Evolutionary conservation across 2,113 vertebrate genomes (phyloP).

Genomic region (Bubo bubo): DNA sequence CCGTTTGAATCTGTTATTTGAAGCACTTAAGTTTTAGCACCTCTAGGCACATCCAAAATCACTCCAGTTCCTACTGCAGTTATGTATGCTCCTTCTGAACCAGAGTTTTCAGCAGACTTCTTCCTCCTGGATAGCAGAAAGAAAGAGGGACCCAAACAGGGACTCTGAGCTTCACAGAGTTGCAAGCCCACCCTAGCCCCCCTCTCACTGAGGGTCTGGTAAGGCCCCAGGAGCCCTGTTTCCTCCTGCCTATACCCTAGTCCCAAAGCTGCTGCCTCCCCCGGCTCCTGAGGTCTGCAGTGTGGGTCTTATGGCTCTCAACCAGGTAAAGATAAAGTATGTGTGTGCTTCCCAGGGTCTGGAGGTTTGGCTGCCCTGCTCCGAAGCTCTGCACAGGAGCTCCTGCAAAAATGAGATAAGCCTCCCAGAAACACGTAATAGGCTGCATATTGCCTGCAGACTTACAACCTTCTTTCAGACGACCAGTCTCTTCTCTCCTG

Average conservation of each 20-base stretch:
- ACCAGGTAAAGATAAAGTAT: not conserved
- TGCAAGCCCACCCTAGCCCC: not conserved
- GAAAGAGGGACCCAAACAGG: not conserved
- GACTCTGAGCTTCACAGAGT: not conserved
- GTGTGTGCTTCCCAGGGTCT: not conserved
- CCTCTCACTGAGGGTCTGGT: not conserved
- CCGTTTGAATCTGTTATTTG: not conserved
- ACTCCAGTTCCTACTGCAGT: not conserved
- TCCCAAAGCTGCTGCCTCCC: not conserved
- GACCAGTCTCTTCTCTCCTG: not conserved
- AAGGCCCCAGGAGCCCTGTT: not conserved
- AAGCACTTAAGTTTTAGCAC: not conserved
- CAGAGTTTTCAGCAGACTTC: not conserved
- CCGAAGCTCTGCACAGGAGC: not conserved
- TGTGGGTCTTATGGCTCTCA: not conserved
- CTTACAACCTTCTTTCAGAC: not conserved
- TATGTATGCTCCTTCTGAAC: not conserved
- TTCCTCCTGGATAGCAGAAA: not conserved
- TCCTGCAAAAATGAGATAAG: not conserved
- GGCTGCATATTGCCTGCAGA: not conserved
- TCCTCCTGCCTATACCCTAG: not conserved
- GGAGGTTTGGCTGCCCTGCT: not conserved
- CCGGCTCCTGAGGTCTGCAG: not conserved
- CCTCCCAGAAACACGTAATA: not conserved
- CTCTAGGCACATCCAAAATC: not conserved